Base-by-base conservation (phyloP, 2,113 vertebrate species). In the Dendropsophus ebraccatus region DNA sequence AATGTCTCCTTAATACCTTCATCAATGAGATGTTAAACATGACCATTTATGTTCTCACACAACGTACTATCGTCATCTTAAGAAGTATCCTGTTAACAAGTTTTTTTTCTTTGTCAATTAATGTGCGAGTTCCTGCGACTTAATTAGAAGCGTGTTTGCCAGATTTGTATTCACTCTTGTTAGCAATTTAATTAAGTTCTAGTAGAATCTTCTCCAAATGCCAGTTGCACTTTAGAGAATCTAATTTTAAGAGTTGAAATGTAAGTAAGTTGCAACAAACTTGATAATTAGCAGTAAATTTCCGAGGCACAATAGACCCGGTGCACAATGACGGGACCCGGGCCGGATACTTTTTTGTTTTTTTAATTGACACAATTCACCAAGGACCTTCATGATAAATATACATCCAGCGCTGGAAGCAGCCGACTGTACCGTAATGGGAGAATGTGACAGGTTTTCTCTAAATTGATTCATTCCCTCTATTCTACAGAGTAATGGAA, bases 121-220 rank as follows among this genome's bases (percentile, higher is more conserved):
- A 87, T 87, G 67, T 81, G 65, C 52, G 60, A 81, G 78, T 81
- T 87, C 69, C 85, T 87, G 32, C 81, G 73, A 74, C 77, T 81
- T 87, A 87, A 87, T 87, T 87, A 87, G 52, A 49, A 87, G 41
- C 50, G 21, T 74, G 67, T 81, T 86, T 87, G 77, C 77, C 85
- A 81, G 85, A 81, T 81, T 87, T 81, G 69, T 81, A 87, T 45
- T 86, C 85, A 74, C 78, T 81, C 85, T 87, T 81, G 85, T 87
- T 81, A 87, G 69, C 78, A 25, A 74, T 87, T 74, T 81, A 87
- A 87, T 87, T 87, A 87, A 60, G 67, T 87, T 87, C 65, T 47
- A 60, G 52, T 62, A 50, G 78, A 72, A 32, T 50, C 78, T 81
- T 87, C 81, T 73, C 49, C 67, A 52, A 81, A 81, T 81, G 85